phyloP scores from a whole-genome alignment of 2,888 invertebrate genomes.

The Lagria hirta region DNA sequence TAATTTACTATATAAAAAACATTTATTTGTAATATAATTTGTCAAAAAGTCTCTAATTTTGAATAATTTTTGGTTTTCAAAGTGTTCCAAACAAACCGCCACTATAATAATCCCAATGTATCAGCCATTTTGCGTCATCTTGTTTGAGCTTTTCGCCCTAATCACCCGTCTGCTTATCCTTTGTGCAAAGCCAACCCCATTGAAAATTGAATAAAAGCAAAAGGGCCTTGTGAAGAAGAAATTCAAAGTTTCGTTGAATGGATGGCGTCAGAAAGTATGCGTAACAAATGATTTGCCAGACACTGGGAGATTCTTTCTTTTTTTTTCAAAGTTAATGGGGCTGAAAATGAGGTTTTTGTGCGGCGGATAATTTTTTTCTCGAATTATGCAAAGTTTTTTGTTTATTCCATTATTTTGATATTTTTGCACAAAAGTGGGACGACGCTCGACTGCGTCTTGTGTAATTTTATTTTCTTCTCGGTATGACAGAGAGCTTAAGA shows the following conservation, averaged over 20 bases:
- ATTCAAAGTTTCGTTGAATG: constrained; percentile 32
- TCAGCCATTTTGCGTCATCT: constrained; percentile 22
- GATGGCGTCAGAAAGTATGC: constrained; percentile 35
- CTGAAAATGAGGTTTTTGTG: constrained; percentile 37
- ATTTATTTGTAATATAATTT: too few species aligned
- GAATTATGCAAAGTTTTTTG: constrained; percentile 23
- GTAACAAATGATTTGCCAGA: constrained; percentile 37
- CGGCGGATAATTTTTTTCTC: constrained; percentile 24
- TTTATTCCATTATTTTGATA: too few species aligned
- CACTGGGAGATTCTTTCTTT: constrained; percentile 27
- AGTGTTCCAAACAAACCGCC: constrained; percentile 10
- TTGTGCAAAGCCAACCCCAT: constrained; percentile 34
- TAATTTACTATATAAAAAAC: too few species aligned
- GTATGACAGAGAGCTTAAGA: too few species aligned
- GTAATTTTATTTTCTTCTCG: too few species aligned
- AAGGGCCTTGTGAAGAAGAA: constrained; percentile 35
- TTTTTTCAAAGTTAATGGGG: constrained; percentile 38
- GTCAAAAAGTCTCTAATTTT: too few species aligned
- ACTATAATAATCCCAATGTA: constrained; percentile 24
- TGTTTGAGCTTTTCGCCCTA: constrained; percentile 35
- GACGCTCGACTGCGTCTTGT: too few species aligned
- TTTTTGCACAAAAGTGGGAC: too few species aligned
- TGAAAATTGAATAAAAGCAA: constrained; percentile 37
- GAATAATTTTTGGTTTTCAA: too few species aligned
- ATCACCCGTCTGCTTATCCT: constrained; percentile 34